These are phyloP conservation scores for Grapholita molesta DNA, from an alignment of 1,140 invertebrate genomes.

Conservation along the genomic window DNA sequence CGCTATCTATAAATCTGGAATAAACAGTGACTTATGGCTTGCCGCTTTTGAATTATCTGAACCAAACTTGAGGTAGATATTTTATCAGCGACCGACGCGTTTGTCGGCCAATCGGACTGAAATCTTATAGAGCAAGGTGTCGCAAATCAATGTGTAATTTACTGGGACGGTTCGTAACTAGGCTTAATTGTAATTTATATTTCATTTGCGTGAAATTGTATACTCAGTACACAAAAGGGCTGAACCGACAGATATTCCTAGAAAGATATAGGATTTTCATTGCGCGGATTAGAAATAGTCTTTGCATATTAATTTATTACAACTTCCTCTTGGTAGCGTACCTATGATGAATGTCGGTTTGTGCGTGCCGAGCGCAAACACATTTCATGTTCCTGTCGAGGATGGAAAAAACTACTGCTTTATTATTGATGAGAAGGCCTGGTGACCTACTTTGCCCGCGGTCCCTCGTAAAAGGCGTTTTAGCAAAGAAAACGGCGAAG, in stretches of 20 bases:
- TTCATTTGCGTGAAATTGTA: slow-evolving; percentile 19
- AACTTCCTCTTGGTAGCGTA: neutral
- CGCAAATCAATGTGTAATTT: slow-evolving; percentile 26
- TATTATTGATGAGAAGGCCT: slow-evolving; percentile 33
- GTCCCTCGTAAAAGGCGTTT: slow-evolving; percentile 6
- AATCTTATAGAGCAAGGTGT: slow-evolving; percentile 8
- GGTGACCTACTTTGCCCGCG: slow-evolving; percentile 29
- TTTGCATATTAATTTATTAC: slow-evolving; percentile 9
- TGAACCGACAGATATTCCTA: neutral
- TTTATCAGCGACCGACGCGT: neutral
- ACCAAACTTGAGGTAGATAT: slow-evolving; percentile 4
- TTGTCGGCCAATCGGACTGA: neutral
- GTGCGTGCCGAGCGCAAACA: neutral
- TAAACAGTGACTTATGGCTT: slow-evolving; percentile 17
- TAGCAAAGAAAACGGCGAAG: slow-evolving; percentile 12
- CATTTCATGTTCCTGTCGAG: neutral
- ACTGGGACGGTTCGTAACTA: slow-evolving; percentile 19
- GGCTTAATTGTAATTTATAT: slow-evolving; percentile 28
- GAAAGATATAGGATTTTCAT: neutral
- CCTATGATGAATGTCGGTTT: neutral
- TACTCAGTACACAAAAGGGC: neutral
- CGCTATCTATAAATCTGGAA: slow-evolving; percentile 12
- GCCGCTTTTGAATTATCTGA: slow-evolving; percentile 15
- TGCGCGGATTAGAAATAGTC: neutral
- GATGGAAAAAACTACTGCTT: slow-evolving; percentile 10